Evolutionary conservation across 2,888 invertebrate species (phyloP), one percentile per base, ranked within the genome.

Genomic region (Holacanthella duospinosa): DNA sequence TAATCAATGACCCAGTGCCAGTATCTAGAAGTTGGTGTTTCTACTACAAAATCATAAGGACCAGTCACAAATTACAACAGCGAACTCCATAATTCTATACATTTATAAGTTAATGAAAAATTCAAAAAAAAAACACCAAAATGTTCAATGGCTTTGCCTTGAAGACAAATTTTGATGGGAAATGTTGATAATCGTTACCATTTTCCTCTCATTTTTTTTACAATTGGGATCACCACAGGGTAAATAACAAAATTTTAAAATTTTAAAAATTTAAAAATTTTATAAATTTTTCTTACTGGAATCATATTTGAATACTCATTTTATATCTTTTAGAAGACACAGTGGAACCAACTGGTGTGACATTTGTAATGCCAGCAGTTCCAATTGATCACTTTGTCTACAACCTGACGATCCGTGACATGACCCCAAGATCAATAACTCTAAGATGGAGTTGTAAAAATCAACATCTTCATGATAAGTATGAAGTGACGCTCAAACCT

Each of bases 401-500:
- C 79, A 92, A 92, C 78, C 88, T 92, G 78, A 91, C 91, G 58
- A 87, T 92, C 73, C 88, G 88, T 75, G 90, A 91, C 77, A 81
- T 91, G 68, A 89, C 86, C 77, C 88, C 91, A 55, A 87, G 88
- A 68, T 88, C 90, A 58, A 89, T 91, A 70, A 84, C 86, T 74
- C 88, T 92, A 48, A 88, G 88, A 71, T 92, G 92, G 91, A 87
- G 87, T 72, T 89, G 88, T 65, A 85, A 87, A 74, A 83, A 86
- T 70, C 87, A 88, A 54, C 68, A 69, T 75, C 82, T 86, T 74
- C 86, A 89, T 68, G 90, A 91, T 76, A 91, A 90, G 78, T 91
- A 89, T 82, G 89, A 91, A 79, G 90, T 92, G 78, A 89, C 88
- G 25, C 91, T 91, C 79, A 91, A 90, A 77, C 91, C 91, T 57